phyloP scores from a whole-genome alignment of 2,888 invertebrate genomes.

The Neelides folsomi region DNA sequence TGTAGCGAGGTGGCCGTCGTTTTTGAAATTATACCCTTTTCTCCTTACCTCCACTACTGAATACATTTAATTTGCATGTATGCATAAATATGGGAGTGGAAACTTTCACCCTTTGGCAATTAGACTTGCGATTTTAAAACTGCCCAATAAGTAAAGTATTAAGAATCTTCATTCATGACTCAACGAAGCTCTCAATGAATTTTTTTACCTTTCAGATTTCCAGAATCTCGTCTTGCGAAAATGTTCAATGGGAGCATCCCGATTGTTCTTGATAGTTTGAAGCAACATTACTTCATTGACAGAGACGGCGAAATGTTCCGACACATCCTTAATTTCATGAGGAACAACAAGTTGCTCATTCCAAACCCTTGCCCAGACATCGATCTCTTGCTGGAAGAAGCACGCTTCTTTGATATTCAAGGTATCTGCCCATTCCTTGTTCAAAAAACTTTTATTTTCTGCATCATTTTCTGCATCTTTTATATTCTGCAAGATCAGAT shows the following conservation, averaged over 20 bases:
- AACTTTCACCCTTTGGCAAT: not conserved
- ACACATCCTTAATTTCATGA: slow-evolving; percentile 90
- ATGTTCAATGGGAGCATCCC: slow-evolving; percentile 92
- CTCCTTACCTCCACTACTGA: not conserved
- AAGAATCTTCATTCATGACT: not conserved
- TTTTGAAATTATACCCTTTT: not conserved
- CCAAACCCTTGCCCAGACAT: slow-evolving; percentile 75
- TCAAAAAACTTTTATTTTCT: too few species aligned
- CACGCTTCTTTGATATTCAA: slow-evolving; percentile 74
- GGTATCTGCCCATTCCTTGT: slow-evolving; percentile 44
- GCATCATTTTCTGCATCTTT: too few species aligned
- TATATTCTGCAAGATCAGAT: too few species aligned
- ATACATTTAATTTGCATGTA: not conserved
- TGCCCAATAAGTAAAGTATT: not conserved
- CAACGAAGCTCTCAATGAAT: not conserved
- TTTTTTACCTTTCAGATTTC: slow-evolving; percentile 55
- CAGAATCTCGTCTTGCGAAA: slow-evolving; percentile 79
- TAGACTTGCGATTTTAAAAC: not conserved
- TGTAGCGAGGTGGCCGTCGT: not conserved
- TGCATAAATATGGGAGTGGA: not conserved
- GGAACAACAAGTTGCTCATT: slow-evolving; percentile 73
- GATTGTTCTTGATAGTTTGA: slow-evolving; percentile 85
- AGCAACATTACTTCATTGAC: slow-evolving; percentile 98
- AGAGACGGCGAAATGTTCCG: slow-evolving; percentile 95
- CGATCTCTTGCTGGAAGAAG: slow-evolving; percentile 79